Conservation (phyloP, 2,888 invertebrate species). For the Arge pagana region DNA sequence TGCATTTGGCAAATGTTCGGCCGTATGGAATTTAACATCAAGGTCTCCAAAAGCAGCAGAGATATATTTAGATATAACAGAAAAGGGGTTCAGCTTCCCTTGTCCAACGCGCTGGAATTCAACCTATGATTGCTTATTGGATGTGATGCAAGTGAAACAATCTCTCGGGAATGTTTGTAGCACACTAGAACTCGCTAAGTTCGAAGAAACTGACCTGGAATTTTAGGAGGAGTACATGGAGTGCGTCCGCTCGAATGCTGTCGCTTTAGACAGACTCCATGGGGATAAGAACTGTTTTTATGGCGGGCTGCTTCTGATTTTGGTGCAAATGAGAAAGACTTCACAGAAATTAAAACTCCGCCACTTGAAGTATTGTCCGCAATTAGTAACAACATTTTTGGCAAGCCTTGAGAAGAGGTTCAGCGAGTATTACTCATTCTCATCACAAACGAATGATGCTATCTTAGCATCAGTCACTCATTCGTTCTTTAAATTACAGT, state of each 20-base stretch:
- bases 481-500: constrained; percentile 8
- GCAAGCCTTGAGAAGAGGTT: constrained; percentile 3
- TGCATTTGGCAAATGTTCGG: constrained; percentile 2
- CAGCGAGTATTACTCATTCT: constrained; percentile 1
- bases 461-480: constrained; percentile 1
- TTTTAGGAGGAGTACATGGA: constrained; percentile 3
- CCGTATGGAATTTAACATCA: constrained; percentile 6
- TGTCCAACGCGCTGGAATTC: constrained; percentile 8
- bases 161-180: constrained; percentile 3
- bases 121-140: constrained; percentile 3
- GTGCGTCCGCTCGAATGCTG: not conserved
- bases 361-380: not conserved
- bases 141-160: not conserved
- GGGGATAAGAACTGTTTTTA: constrained; percentile 4
- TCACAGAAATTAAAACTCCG: constrained; percentile 4
- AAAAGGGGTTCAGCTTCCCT: constrained; percentile 1
- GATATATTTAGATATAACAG: not conserved
- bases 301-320: constrained; percentile 1
- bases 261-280: constrained; percentile 4
- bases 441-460: constrained; percentile 8
- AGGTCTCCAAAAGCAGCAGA: constrained; percentile 10
- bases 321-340: constrained; percentile 3
- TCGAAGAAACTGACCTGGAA: constrained; percentile 6
- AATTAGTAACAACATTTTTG: constrained; percentile 1
- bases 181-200: constrained; percentile 4